A percentile compares a stretch with the other conserved stretches of the same genome.
Conservation (phyloP, 1,140 invertebrate genomes). For the Carposina sasakii region DNA sequence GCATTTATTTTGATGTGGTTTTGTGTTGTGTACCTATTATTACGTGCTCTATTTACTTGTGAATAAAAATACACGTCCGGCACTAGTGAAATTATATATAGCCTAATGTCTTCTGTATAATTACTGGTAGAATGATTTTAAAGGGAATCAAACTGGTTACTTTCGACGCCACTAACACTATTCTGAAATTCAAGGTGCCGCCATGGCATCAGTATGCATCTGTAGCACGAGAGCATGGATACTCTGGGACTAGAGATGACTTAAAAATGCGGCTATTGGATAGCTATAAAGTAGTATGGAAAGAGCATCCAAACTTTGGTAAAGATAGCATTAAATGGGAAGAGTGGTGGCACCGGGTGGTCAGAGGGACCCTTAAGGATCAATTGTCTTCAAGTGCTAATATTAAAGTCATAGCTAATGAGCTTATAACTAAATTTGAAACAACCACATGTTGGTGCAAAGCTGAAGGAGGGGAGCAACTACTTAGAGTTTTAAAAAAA, state of each 20-base stretch:
- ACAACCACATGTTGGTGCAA: conserved; percentile 81
- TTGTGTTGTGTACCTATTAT: too few relatives aligned
- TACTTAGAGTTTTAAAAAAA: conserved; percentile 75
- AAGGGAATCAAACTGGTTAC: conserved; percentile 77
- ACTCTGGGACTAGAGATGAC: conserved; percentile 73
- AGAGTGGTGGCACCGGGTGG: conserved; percentile 86
- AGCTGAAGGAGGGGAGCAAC: conserved; percentile 75
- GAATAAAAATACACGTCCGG: too few relatives aligned
- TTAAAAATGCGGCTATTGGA: conserved; percentile 78
- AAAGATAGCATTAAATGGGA: conserved; percentile 78
- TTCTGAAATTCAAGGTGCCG: conserved; percentile 79
- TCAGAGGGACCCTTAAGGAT: conserved; percentile 77
- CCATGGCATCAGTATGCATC: conserved; percentile 84
- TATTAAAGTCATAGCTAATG: conserved; percentile 68
- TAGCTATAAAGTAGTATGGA: conserved; percentile 76
- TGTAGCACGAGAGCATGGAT: conserved; percentile 79
- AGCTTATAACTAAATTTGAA: conserved; percentile 79
- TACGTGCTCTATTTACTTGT: too few relatives aligned
- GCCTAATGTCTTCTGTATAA: too few relatives aligned
- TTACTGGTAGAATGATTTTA: conserved; percentile 31
- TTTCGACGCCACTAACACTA: conserved; percentile 90
- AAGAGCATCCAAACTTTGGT: conserved; percentile 87
- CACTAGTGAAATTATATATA: too few relatives aligned
- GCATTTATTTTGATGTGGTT: too few relatives aligned
- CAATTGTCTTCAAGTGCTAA: conserved; percentile 35